Conservation (phyloP, 2,797 vertebrate genomes). For the Zalophus californianus region DNA sequence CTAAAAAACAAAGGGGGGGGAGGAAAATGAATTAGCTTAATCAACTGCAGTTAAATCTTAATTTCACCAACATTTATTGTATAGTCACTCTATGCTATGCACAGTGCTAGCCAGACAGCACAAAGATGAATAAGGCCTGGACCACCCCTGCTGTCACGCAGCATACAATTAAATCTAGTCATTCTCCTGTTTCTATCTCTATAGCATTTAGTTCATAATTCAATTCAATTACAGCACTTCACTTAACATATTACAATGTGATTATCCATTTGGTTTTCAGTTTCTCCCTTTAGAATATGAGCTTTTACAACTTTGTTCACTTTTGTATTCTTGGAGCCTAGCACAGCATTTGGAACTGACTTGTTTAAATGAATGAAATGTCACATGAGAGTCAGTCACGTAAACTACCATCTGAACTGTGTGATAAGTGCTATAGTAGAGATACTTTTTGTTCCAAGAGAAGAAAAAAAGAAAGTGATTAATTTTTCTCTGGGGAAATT, state of each 20-base stretch:
- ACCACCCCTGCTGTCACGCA: neutral
- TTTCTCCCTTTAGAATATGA: constrained; percentile 51
- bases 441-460: neutral
- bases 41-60: constrained; percentile 26
- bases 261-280: constrained; percentile 52
- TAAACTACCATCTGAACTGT: constrained; percentile 22
- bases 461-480: constrained; percentile 19
- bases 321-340: constrained; percentile 42
- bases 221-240: constrained; percentile 1
- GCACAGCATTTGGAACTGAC: constrained; percentile 44
- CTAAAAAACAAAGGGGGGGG: constrained; percentile 85
- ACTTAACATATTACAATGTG: constrained; percentile 3
- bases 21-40: constrained; percentile 35
- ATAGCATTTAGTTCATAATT: constrained; percentile 47
- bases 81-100: neutral
- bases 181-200: constrained; percentile 29
- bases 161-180: constrained; percentile 25
- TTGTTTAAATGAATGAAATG: constrained; percentile 59
- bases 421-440: neutral
- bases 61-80: constrained; percentile 13
- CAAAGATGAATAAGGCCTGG: neutral
- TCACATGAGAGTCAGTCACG: neutral
- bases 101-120: neutral
- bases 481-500: constrained; percentile 52
- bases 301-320: constrained; percentile 18